Base-by-base conservation (phyloP, 1,140 invertebrate genomes). In the Drosophila ohnishii region DNA sequence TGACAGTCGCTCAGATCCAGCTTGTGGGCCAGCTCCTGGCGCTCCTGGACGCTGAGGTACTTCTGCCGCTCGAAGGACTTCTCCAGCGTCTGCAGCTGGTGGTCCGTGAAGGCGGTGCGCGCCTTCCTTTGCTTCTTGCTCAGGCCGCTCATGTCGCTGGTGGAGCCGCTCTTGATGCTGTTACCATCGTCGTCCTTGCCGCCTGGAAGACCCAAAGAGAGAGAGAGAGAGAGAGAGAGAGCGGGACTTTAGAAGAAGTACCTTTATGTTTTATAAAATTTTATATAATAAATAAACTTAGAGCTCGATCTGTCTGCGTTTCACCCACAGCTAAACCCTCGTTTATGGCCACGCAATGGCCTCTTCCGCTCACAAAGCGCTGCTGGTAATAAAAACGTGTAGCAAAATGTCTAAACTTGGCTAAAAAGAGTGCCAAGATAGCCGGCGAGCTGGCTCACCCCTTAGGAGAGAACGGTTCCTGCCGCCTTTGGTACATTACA, bases 41-140 rank as follows among this genome's bases (percentile, higher is more conserved):
- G 94, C 92, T 99, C 99, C 91, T 99, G 98, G 6, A 99, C 99
- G 84, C 97, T 98, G 28, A 99, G 94, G 93, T 99, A 99, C 92
- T 99, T 99, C 92, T 99, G 98, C 72, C 97, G 93, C 92, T 99
- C 98, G 92, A 99, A 99, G 65, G 96, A 98, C 92, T 98, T 99
- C 92, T 99, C 99, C 79, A 99, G 92, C 4, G 98, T 97, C 92
- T 98, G 97, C 47, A 99, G 94, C 91, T 99, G 99, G 88, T 98
- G 97, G 93, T 99, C 98, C 10, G 98, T 99, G 93, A 99, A 99
- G 7, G 99, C 99, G 22, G 99, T 99, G 44, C 99, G 92, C 1
- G 99, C 98, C 93, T 99, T 99, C 22, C 99, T 92, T 78, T 99
- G 97, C 92, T 99, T 99, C 93, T 99, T 99, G 77, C 94, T 95